Conservation (phyloP, 1,140 invertebrate genomes). For the Solen grandis region DNA sequence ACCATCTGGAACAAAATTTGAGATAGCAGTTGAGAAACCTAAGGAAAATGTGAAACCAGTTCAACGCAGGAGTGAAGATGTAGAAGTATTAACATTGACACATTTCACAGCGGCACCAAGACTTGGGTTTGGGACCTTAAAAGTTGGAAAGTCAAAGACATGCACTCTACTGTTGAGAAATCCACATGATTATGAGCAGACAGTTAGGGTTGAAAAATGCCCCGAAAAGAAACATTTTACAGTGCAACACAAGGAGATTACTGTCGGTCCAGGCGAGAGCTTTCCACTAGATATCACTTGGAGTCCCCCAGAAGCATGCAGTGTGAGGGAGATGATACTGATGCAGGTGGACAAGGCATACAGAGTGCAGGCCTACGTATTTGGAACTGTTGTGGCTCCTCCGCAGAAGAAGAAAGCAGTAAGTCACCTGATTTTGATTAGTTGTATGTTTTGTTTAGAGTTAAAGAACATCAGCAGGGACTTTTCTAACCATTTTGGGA, state of each 20-base stretch:
- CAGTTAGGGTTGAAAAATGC: slow-evolving; percentile 72
- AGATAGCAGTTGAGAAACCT: slow-evolving; percentile 60
- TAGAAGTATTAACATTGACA: slow-evolving; percentile 71
- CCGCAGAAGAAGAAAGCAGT: slow-evolving; percentile 58
- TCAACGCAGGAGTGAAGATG: slow-evolving; percentile 52
- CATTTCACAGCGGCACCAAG: slow-evolving; percentile 74
- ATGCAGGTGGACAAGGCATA: slow-evolving; percentile 70
- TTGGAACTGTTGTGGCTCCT: slow-evolving; percentile 67
- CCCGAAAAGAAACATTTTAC: slow-evolving; percentile 72
- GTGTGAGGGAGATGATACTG: slow-evolving; percentile 69
- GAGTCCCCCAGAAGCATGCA: slow-evolving; percentile 66
- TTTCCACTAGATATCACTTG: slow-evolving; percentile 66
- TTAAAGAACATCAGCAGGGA: no score
- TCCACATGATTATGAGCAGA: slow-evolving; percentile 75
- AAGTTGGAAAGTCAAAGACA: slow-evolving; percentile 61
- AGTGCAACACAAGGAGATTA: slow-evolving; percentile 58
- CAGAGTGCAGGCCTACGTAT: slow-evolving; percentile 70
- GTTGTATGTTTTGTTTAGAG: no score
- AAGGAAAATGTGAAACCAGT: neutral
- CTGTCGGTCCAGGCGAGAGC: slow-evolving; percentile 63
- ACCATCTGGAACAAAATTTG: slow-evolving; percentile 56
- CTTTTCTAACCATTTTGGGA: no score
- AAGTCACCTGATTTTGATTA: no score
- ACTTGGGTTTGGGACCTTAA: slow-evolving; percentile 70
- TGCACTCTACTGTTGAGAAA: slow-evolving; percentile 70